Base-by-base conservation (phyloP, 92 coral and sea anemone genomes). In the Montipora capitata region DNA sequence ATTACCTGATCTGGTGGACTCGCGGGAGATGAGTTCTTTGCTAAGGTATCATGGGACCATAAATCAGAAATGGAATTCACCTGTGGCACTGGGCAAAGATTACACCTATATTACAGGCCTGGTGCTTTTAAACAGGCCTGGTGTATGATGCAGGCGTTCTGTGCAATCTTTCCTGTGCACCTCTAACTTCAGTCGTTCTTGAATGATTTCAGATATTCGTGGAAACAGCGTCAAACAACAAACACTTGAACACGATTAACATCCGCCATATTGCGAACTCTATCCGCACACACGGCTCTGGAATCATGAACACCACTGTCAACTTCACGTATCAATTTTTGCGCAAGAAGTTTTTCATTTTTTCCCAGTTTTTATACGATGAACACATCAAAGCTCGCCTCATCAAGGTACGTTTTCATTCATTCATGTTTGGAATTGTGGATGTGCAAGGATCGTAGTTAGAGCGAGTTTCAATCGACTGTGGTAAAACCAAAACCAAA, bases 241-340 rank as follows among this genome's bases (percentile, higher is more conserved):
- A 97, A 77, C 99, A 97, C 73, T 90, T 97, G 79, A 97, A 97
- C 91, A 97, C 99, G 15, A 97, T 97, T 87, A 97, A 97, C 77
- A 97, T 97, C 56, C 98, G 99, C 48, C 98, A 97, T 80, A 97
- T 97, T 68, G 99, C 99, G 72, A 97, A 97, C 97, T 97, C 99
- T 12, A 97, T 97, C 88, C 93, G 99, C 42, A 97, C 99, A 2
- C 99, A 97, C 76, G 99, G 99, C 56, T 90, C 96, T 3, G 99
- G 99, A 15, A 97, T 97, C 90, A 97, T 97, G 99, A 97, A 97
- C 92, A 97, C 99, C 1, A 97, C 99, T 0, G 99, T 97, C 89
- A 97, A 97, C 87, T 97, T 97, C 79, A 97, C 99, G 3, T 97
- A 97, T 77, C 99, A 97, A 93, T 97, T 97, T 81, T 80, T 97